A percentile compares a stretch with the other conserved stretches of the same genome.
Conservation (phyloP, 2,113 vertebrate species). For the Sapayoa aenigma region DNA sequence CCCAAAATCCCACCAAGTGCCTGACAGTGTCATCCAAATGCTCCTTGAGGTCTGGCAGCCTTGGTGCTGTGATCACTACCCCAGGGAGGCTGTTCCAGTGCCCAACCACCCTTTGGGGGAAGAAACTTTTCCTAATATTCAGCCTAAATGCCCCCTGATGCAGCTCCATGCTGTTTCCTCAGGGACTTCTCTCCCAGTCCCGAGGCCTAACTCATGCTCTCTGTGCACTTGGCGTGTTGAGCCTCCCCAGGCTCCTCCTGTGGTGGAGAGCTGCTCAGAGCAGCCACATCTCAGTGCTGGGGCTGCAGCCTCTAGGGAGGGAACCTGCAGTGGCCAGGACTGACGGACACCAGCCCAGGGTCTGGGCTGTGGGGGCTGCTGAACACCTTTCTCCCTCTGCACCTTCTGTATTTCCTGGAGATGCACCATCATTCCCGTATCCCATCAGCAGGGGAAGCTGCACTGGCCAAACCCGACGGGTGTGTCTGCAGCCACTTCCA, state of each 20-base stretch:
- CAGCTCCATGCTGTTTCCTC: neutral
- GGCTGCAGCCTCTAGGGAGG: neutral
- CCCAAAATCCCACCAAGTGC: neutral
- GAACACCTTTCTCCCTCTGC: neutral
- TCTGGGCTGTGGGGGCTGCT: neutral
- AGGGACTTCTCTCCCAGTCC: neutral
- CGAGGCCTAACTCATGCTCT: neutral
- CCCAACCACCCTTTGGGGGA: neutral
- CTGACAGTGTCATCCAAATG: fast-evolving
- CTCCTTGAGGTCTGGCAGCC: neutral
- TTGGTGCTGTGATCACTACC: fast-evolving
- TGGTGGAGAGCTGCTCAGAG: neutral
- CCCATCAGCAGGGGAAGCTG: neutral
- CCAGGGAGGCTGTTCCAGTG: neutral
- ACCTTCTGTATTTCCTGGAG: neutral
- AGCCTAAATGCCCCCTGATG: neutral
- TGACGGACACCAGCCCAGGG: neutral
- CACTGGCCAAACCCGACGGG: neutral
- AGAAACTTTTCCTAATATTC: neutral
- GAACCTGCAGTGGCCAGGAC: neutral
- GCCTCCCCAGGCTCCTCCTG: neutral
- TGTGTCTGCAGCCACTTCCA: neutral
- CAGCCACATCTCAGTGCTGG: fast-evolving
- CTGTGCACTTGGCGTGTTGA: fast-evolving
- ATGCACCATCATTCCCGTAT: fast-evolving